Conservation (phyloP, 2,113 vertebrate species). For the Clarias macrocephalus region DNA sequence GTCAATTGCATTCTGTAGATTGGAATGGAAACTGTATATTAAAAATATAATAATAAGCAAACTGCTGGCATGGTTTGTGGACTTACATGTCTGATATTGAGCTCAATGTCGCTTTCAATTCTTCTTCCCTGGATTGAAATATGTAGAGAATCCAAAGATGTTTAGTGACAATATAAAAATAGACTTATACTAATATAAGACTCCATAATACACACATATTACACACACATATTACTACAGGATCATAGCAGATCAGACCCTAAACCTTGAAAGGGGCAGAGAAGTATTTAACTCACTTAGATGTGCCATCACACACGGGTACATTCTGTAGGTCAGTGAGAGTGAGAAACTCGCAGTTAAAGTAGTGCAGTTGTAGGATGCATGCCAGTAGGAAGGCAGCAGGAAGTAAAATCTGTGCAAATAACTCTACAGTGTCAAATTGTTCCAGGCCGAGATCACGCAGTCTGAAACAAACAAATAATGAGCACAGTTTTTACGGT, state of each 20-base stretch:
- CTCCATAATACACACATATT: neutral
- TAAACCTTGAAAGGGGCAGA: neutral
- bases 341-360: slow-evolving; percentile 72
- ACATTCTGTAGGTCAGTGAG: slow-evolving; percentile 73
- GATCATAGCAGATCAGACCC: neutral
- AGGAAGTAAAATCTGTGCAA: slow-evolving; percentile 72
- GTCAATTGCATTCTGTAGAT: neutral
- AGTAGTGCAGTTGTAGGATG: slow-evolving; percentile 78
- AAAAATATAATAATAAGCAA: neutral
- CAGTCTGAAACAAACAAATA: slow-evolving; percentile 60
- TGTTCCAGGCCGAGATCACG: slow-evolving; percentile 73
- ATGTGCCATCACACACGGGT: slow-evolving; percentile 49
- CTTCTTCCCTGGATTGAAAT: slow-evolving; percentile 66
- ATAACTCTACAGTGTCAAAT: slow-evolving; percentile 67
- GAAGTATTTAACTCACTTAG: neutral
- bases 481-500: neutral
- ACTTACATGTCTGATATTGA: slow-evolving; percentile 71
- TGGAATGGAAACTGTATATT: neutral
- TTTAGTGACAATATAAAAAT: neutral
- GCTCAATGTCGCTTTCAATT: slow-evolving; percentile 64
- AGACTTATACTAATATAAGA: slow-evolving; percentile 1
- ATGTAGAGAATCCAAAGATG: slow-evolving; percentile 8
- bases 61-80: neutral
- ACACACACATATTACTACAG: neutral
- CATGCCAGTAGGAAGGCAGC: slow-evolving; percentile 74